Evolutionary conservation across 2,888 invertebrate species (phyloP).

Genomic region (Fragum fragum): DNA sequence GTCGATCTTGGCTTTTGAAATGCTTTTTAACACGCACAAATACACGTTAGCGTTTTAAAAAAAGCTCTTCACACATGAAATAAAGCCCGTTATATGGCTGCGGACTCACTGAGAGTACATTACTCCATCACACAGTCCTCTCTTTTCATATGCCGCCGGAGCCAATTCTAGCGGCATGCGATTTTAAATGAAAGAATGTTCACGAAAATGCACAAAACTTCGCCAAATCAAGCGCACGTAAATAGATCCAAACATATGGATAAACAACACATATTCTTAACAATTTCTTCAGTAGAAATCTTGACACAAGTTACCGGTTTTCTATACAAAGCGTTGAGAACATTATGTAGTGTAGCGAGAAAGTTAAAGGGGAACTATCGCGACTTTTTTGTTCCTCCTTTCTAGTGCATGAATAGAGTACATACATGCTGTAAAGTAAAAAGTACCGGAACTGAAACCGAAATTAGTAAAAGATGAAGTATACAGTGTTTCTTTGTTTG

Average conservation of each 20-base stretch:
- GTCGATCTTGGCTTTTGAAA: too few species aligned
- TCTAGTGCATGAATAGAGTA: neutral
- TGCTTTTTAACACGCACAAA: too few species aligned
- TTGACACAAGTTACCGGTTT: constrained; percentile 15
- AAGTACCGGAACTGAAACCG: too few species aligned
- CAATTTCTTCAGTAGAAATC: neutral
- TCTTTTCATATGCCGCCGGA: neutral
- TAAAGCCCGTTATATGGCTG: too few species aligned
- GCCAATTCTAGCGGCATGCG: neutral
- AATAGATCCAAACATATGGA: neutral
- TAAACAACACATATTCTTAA: neutral
- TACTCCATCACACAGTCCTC: too few species aligned
- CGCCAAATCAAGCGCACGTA: neutral
- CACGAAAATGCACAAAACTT: neutral
- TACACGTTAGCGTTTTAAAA: too few species aligned
- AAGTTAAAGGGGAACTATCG: constrained; percentile 16
- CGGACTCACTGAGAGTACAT: too few species aligned
- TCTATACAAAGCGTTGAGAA: constrained; percentile 7
- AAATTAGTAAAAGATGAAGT: too few species aligned
- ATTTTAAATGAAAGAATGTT: neutral
- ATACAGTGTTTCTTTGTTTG: too few species aligned
- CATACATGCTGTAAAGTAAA: too few species aligned
- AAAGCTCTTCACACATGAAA: too few species aligned
- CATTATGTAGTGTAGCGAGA: constrained; percentile 15
- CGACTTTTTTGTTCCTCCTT: neutral